phyloP scores from a whole-genome alignment of 2,797 vertebrate species.

The Carapus acus region DNA sequence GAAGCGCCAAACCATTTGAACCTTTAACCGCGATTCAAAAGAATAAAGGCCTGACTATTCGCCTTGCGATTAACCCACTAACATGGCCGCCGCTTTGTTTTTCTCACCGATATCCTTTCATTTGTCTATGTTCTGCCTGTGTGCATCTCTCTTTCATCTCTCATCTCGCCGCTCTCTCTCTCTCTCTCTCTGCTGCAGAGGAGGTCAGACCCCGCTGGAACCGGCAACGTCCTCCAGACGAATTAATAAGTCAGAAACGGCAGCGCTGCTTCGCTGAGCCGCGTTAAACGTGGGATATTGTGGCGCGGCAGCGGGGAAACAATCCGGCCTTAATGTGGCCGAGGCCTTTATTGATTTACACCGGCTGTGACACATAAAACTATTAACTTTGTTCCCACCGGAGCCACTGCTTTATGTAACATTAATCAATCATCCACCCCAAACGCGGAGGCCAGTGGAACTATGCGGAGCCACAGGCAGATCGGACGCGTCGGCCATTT shows the following conservation, averaged over 20 bases:
- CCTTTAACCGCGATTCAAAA: too few relatives aligned
- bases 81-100: too few relatives aligned
- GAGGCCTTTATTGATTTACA: constrained; percentile 46
- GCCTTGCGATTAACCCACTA: too few relatives aligned
- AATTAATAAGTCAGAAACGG: constrained; percentile 24
- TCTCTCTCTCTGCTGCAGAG: too few relatives aligned
- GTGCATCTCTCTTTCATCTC: too few relatives aligned
- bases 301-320: constrained; percentile 11
- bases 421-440: constrained; percentile 25
- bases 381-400: constrained; percentile 48
- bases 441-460: constrained; percentile 36
- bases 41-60: too few relatives aligned
- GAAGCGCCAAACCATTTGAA: too few relatives aligned
- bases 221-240: too few relatives aligned
- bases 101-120: too few relatives aligned
- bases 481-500: constrained; percentile 39
- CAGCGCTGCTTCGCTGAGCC: constrained; percentile 2
- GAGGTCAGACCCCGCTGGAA: too few relatives aligned
- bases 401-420: constrained; percentile 37
- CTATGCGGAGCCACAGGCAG: constrained; percentile 6
- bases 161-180: too few relatives aligned
- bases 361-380: constrained; percentile 37
- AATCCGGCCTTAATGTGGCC: constrained; percentile 29
- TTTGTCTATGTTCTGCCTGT: too few relatives aligned
- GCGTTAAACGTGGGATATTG: constrained; percentile 18